Conservation (phyloP, 2,797 vertebrate genomes). For the Gallinago stenura region DNA sequence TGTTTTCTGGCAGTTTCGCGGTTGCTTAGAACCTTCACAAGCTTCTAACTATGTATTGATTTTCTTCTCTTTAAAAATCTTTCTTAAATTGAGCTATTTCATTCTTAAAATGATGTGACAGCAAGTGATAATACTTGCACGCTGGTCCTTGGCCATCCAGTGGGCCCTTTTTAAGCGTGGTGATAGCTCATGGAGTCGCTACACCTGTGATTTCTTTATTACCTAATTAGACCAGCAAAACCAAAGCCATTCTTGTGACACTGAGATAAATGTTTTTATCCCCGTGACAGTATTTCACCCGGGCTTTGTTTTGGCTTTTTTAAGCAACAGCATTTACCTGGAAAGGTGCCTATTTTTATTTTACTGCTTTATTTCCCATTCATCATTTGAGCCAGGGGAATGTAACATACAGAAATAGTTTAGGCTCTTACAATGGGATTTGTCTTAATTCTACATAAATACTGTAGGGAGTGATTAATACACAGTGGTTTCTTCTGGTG, state of each 20-base stretch:
- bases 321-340: slow-evolving; percentile 36
- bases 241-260: neutral
- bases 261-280: slow-evolving; percentile 25
- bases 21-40: slow-evolving; percentile 42
- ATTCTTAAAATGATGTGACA: slow-evolving; percentile 30
- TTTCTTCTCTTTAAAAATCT: slow-evolving; percentile 52
- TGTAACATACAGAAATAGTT: neutral
- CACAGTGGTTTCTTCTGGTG: neutral
- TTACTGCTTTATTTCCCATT: slow-evolving; percentile 40
- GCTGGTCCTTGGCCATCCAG: neutral
- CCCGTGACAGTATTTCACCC: neutral
- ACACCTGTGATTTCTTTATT: neutral
- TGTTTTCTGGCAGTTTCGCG: slow-evolving; percentile 21
- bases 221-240: slow-evolving; percentile 34
- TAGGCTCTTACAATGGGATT: neutral
- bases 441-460: slow-evolving; percentile 43
- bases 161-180: neutral
- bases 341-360: slow-evolving; percentile 60
- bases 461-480: neutral
- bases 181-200: neutral
- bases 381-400: slow-evolving; percentile 25
- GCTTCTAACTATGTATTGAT: slow-evolving; percentile 57
- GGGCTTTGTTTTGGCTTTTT: slow-evolving; percentile 24
- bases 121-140: neutral
- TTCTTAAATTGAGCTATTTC: slow-evolving; percentile 59